Conservation (phyloP, 1,140 invertebrate species). For the Drosophila santomea region DNA sequence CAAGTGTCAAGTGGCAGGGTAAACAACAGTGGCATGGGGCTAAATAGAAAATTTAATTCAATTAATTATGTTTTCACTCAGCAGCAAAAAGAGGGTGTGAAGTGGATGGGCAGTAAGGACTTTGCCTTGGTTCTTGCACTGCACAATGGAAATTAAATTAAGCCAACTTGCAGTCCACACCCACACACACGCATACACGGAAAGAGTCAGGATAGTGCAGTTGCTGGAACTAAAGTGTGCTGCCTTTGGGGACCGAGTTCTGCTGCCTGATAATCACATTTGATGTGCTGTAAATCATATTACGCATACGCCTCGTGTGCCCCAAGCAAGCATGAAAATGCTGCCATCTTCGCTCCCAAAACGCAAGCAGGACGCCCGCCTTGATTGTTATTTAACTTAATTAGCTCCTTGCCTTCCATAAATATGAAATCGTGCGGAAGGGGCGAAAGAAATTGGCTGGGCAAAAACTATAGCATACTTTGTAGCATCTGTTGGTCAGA, state of each 20-base stretch:
- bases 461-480: conserved; percentile 70
- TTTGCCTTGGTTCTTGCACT: conserved; percentile 38
- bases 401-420: conserved; percentile 45
- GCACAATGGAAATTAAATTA: conserved; percentile 72
- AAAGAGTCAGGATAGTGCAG: background rate
- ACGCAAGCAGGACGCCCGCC: conserved; percentile 13
- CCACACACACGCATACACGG: background rate
- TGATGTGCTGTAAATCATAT: conserved; percentile 76
- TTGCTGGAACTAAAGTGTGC: conserved; percentile 16
- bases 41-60: conserved; percentile 81
- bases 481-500: conserved; percentile 4
- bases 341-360: conserved; percentile 2
- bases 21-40: conserved; percentile 24
- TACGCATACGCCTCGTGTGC: conserved; percentile 69
- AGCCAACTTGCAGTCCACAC: conserved; percentile 38
- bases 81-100: conserved; percentile 19
- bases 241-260: conserved; percentile 18
- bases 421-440: background rate
- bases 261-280: conserved; percentile 65
- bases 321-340: conserved; percentile 59
- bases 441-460: conserved; percentile 27
- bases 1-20: conserved; percentile 28
- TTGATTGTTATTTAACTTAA: conserved; percentile 76
- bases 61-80: conserved; percentile 82
- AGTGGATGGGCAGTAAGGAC: background rate